Base-by-base conservation (phyloP, 2,797 vertebrate species). In the Cottoperca gobio region DNA sequence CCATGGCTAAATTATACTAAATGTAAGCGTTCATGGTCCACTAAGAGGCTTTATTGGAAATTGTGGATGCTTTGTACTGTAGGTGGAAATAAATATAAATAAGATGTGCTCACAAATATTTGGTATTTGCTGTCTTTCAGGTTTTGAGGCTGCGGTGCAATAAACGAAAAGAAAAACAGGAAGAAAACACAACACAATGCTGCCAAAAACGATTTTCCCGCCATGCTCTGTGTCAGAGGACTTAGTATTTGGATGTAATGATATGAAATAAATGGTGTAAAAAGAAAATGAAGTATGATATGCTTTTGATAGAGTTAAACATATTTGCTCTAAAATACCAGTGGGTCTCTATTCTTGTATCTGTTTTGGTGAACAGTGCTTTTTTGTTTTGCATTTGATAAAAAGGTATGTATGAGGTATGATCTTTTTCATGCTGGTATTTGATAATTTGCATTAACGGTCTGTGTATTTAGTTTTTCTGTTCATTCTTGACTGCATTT, bases 401-500 rank as follows among this genome's bases (percentile, higher is more conserved):
- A 78, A 58, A 59, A 66, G 8, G 21, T 62, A n/a, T 58, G 10
- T 8, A 78, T 76, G 88, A 87, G 75, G 80, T 82, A 73, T 80
- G 74, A 70, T 67, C 35, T 76, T 70, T 26, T 55, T 82, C 73
- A 82, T 82, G 86, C 86, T 91, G 83, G 79, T 81, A 83, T 72
- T 61, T 67, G 17, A 81, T n/a, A 52, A 66, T 60, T 82, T 69
- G 71, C 70, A 82, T 82, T 68, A 70, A 70, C 73, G 50, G 59
- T 64, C 26, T 62, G 35, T 40, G 19, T 55, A 2, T 28, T n/a
- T 46, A 37, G 3, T n/a, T 55, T 59, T 42, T 58, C 54, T 66
- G 45, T 26, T 67, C 1, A 69, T 66, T 53, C 19, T 35, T 19
- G 21, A 69, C 48, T 28, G 63, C 40, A 46, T 35, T 28, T 35